phyloP scores from a whole-genome alignment of 30 jellyfish, hydroid and myxozoan species.

The Aurelia aurita region DNA sequence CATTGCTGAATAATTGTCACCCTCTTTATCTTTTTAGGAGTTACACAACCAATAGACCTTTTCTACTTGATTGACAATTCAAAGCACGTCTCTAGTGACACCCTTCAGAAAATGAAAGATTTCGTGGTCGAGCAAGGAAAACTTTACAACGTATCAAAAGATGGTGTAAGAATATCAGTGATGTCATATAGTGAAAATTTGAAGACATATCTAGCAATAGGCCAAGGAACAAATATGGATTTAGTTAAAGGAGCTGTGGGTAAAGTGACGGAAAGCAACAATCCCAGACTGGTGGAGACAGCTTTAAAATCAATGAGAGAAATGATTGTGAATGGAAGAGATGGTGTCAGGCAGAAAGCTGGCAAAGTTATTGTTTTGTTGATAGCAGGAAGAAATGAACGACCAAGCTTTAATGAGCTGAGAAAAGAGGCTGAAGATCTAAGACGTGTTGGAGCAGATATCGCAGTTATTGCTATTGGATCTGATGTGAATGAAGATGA shows the following conservation, averaged over 20 bases:
- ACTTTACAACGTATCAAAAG: constrained; percentile 14
- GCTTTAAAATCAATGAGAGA: constrained; percentile 7
- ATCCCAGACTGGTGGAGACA: constrained; percentile 21
- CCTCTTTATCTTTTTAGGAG: constrained; percentile 36
- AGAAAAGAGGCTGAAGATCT: background rate
- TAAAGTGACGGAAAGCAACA: background rate
- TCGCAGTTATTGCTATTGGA: constrained; percentile 53
- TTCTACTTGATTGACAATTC: constrained; percentile 50
- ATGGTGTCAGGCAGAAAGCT: constrained; percentile 28
- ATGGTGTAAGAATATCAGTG: constrained; percentile 16
- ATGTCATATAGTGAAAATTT: constrained; percentile 2
- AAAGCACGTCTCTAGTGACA: constrained; percentile 1
- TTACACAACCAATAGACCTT: constrained; percentile 41
- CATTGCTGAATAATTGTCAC: no score
- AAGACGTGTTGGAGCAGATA: constrained; percentile 7
- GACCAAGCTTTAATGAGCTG: background rate
- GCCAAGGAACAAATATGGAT: constrained; percentile 1
- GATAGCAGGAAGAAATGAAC: constrained; percentile 23
- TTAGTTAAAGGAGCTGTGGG: constrained; percentile 10
- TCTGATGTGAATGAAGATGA: constrained; percentile 22
- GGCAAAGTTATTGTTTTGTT: constrained; percentile 44
- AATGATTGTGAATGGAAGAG: background rate
- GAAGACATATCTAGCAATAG: constrained; percentile 6
- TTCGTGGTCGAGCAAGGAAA: constrained; percentile 10
- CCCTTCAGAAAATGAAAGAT: constrained; percentile 41